Base-by-base conservation (phyloP, 2,113 vertebrate genomes). In the Chionis minor region DNA sequence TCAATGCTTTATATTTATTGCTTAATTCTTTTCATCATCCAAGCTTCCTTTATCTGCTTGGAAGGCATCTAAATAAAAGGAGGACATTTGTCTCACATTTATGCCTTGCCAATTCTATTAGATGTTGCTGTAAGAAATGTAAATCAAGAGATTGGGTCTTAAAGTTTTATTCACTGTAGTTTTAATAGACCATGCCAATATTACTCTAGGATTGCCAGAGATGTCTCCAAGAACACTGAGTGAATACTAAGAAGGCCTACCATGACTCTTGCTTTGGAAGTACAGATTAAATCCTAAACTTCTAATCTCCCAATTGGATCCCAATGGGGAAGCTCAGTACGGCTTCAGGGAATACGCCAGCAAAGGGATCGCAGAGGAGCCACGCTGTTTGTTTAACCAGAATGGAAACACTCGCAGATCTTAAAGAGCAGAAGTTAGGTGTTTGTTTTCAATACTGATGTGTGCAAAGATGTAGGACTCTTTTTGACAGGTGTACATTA, bases 91-190 rank as follows among this genome's bases (percentile, higher is more conserved):
- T 30, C 51, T 77, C 83, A 66, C 55, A 42, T 54, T 94, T 66
- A 86, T 45, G 22, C 56, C 75, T 82, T 69, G 47, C 28, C 12
- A 12, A 49, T 83, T 88, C 75, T 61, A 62, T n/a, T 45, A 83
- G 40, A 80, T 58, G 15, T 73, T 91, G 67, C 72, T 81, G 22
- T 73, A 70, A 92, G 80, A 94, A 94, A 73, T 40, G 58, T 80
- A 92, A 92, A 94, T 94, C 62, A 90, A 83, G 72, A 92, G 22
- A 90, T 2, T 44, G 45, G 45, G 59, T 93, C 59, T 86, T 92
- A 70, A 94, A 93, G 61, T 96, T 94, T 97, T 95, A 92, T 88
- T 94, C 92, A 92, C 80, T 92, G 63, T 66, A 81, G 35, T 92
- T 92, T 95, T 92, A 95, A 86, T 18, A 94, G 91, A 74, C 72